Evolutionary conservation across 2,113 vertebrate genomes (phyloP).

Genomic region (Grantiella picta): DNA sequence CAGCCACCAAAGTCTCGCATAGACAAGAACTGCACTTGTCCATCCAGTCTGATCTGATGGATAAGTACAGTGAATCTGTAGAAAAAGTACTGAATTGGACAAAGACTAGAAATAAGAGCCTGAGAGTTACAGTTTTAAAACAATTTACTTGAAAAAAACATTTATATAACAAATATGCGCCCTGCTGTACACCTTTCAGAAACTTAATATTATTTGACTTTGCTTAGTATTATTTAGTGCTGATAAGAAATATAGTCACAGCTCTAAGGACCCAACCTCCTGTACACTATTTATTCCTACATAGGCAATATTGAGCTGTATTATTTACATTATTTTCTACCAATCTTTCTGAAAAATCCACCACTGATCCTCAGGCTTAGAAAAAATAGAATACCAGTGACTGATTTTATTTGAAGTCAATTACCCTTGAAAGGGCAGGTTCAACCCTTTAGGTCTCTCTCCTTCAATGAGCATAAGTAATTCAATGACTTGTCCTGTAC

Average conservation of each 20-base stretch:
- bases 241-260: not conserved
- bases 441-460: not conserved
- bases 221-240: not conserved
- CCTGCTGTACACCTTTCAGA: not conserved
- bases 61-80: not conserved
- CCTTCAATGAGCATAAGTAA: not conserved
- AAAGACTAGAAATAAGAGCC: not conserved
- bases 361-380: not conserved
- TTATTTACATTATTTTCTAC: not conserved
- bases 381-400: not conserved
- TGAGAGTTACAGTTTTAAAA: not conserved
- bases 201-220: not conserved
- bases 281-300: not conserved
- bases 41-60: not conserved
- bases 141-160: not conserved
- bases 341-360: not conserved
- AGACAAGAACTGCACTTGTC: not conserved
- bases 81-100: not conserved
- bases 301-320: not conserved
- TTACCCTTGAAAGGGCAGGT: not conserved
- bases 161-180: not conserved
- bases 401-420: not conserved
- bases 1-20: accelerated
- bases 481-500: not conserved
- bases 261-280: not conserved